Percentiles rank a stretch among this genome's conserved stretches.
phyloP scores from a whole-genome alignment of 2,888 invertebrate genomes.

The Pocota personata region DNA sequence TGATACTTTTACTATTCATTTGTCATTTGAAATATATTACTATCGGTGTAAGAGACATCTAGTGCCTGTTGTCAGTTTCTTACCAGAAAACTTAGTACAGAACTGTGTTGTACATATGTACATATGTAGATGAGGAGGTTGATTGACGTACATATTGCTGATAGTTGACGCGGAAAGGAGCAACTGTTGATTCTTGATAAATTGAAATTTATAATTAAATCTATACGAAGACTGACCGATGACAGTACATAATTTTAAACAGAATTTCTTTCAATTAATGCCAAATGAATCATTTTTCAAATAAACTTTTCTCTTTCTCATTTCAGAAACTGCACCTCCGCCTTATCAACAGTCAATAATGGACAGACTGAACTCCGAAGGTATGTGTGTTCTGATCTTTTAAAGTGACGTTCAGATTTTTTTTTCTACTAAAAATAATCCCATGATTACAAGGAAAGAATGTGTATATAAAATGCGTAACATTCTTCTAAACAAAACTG shows the following conservation, averaged over 20 bases:
- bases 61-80: too few species aligned
- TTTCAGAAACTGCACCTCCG: constrained; percentile 92
- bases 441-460: not conserved
- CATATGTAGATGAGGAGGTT: too few species aligned
- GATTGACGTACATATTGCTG: too few species aligned
- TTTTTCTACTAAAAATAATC: not conserved
- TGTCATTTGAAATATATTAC: too few species aligned
- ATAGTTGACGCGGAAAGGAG: too few species aligned
- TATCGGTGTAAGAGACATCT: too few species aligned
- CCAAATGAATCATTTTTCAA: not conserved
- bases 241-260: not conserved
- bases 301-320: constrained; percentile 63
- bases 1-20: too few species aligned
- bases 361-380: constrained; percentile 90
- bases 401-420: not conserved
- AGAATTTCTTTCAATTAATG: not conserved
- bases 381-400: constrained; percentile 81
- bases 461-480: not conserved
- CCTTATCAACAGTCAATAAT: constrained; percentile 91
- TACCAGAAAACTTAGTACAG: too few species aligned
- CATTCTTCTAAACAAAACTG: not conserved
- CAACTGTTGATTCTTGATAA: too few species aligned
- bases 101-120: too few species aligned
- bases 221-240: too few species aligned
- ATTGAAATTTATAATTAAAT: too few species aligned